These are phyloP conservation scores for Caenorhabditis macrosperma DNA, from an alignment of 2,888 invertebrate genomes.

Conservation along the genomic window DNA sequence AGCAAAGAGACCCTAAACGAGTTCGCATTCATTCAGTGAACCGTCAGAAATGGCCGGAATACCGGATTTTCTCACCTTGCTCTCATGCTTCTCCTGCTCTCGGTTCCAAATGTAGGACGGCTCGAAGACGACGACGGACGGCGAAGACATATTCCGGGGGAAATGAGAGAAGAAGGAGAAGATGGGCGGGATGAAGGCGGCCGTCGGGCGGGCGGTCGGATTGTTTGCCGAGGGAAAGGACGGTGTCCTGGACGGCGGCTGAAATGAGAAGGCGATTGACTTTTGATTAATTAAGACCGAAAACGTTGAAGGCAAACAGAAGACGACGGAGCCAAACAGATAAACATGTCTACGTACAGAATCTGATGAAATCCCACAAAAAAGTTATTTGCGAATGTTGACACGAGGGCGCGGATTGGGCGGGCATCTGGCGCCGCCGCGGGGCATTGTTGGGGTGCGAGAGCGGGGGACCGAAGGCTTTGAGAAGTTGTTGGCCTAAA, in stretches of 20 bases:
- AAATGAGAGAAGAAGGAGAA: too few relatives aligned
- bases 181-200: conserved; percentile 1
- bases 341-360: conserved; percentile 9
- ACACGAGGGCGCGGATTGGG: neutral
- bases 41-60: neutral
- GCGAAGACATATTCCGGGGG: neutral
- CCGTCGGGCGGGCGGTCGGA: neutral
- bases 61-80: neutral
- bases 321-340: neutral
- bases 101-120: conserved; percentile 28
- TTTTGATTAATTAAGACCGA: conserved; percentile 23
- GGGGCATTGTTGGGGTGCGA: too few relatives aligned
- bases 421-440: neutral
- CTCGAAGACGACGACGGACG: conserved; percentile 5
- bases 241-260: neutral
- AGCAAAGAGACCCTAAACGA: neutral
- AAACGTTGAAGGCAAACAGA: neutral
- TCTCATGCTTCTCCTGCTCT: neutral
- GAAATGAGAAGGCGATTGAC: conserved; percentile 2
- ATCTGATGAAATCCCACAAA: neutral
- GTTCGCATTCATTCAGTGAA: neutral
- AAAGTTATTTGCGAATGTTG: neutral
- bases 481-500: too few relatives aligned
- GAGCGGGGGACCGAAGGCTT: too few relatives aligned
- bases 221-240: too few relatives aligned